Conservation (phyloP, 2,113 vertebrate genomes). For the Nibea albiflora region DNA sequence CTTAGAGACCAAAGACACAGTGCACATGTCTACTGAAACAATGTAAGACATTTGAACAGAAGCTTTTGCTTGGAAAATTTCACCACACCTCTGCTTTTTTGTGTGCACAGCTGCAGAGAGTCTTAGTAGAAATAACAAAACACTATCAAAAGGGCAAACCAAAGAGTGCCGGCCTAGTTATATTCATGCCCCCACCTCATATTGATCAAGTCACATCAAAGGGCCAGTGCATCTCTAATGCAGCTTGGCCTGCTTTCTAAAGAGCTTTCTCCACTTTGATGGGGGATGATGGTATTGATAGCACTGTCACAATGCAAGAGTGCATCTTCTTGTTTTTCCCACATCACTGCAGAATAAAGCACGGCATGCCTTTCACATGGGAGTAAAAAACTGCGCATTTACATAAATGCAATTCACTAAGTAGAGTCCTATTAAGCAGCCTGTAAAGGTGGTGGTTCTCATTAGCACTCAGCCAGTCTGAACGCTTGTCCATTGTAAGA, state of each 20-base stretch:
- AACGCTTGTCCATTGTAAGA: slow-evolving; percentile 74
- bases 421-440: slow-evolving; percentile 77
- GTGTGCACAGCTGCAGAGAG: slow-evolving; percentile 57
- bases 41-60: slow-evolving; percentile 51
- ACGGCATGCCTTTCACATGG: slow-evolving; percentile 80
- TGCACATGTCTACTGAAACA: slow-evolving; percentile 59
- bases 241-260: slow-evolving; percentile 82
- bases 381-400: slow-evolving; percentile 82
- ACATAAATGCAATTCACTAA: slow-evolving; percentile 83
- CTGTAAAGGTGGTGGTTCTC: slow-evolving; percentile 81
- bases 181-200: slow-evolving; percentile 79
- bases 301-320: slow-evolving; percentile 85
- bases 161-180: slow-evolving; percentile 80
- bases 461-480: slow-evolving; percentile 80
- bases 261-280: slow-evolving; percentile 86
- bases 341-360: slow-evolving; percentile 81
- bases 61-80: slow-evolving; percentile 59
- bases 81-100: slow-evolving; percentile 54
- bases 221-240: slow-evolving; percentile 82
- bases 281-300: slow-evolving; percentile 86
- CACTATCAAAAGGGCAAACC: slow-evolving; percentile 82
- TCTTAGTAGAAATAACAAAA: slow-evolving; percentile 79
- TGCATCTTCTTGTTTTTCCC: slow-evolving; percentile 79
- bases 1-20: slow-evolving; percentile 32
- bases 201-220: slow-evolving; percentile 88